phyloP scores from a whole-genome alignment of 2,888 invertebrate genomes.

The Eretmocerus hayati region DNA sequence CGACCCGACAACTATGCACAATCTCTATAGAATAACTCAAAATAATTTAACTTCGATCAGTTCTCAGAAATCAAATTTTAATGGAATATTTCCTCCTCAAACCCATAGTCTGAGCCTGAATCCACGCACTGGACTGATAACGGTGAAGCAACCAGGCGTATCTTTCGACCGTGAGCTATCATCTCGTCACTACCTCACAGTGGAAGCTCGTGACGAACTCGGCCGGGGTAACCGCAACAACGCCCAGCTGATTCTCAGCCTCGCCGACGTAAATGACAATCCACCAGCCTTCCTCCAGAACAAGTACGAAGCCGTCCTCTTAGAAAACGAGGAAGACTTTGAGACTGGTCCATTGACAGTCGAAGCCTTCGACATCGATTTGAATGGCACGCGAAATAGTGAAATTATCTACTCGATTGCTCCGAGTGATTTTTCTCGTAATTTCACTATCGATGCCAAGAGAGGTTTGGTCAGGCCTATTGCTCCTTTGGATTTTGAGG shows the following conservation, averaged over 20 bases:
- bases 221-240: slow-evolving; percentile 80
- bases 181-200: slow-evolving; percentile 75
- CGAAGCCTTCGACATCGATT: slow-evolving; percentile 78
- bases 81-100: too few species aligned
- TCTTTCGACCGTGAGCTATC: slow-evolving; percentile 81
- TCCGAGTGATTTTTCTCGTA: slow-evolving; percentile 66
- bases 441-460: slow-evolving; percentile 74
- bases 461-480: slow-evolving; percentile 66
- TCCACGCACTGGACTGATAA: slow-evolving; percentile 74
- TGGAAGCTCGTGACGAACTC: slow-evolving; percentile 83
- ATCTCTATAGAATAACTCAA: too few species aligned
- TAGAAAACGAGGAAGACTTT: slow-evolving; percentile 76
- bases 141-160: slow-evolving; percentile 68
- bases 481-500: slow-evolving; percentile 73
- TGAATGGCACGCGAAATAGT: slow-evolving; percentile 82
- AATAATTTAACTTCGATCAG: too few species aligned
- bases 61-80: too few species aligned
- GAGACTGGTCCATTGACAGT: slow-evolving; percentile 68
- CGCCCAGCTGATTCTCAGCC: slow-evolving; percentile 72
- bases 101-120: slow-evolving; percentile 78
- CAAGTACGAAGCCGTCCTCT: slow-evolving; percentile 72
- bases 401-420: slow-evolving; percentile 75
- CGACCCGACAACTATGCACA: too few species aligned
- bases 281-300: slow-evolving; percentile 76
- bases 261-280: slow-evolving; percentile 86